phyloP scores from a whole-genome alignment of 2,888 invertebrate genomes.

The Stenodema calcarata region DNA sequence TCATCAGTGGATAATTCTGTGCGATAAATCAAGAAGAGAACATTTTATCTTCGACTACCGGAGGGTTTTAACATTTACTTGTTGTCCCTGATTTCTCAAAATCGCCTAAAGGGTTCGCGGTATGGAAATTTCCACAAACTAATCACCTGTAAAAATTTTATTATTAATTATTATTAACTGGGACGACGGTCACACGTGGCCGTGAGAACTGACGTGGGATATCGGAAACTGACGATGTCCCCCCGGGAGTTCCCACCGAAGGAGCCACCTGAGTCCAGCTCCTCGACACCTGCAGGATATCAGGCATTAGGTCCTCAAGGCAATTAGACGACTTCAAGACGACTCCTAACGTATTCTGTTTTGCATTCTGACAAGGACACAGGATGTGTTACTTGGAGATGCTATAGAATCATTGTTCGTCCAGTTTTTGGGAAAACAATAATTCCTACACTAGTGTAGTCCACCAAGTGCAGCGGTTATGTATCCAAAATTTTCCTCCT shows the following conservation, averaged over 20 bases:
- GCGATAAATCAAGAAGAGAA: too few relatives aligned
- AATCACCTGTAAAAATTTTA: too few relatives aligned
- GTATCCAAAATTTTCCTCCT: too few relatives aligned
- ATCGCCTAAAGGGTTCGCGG: too few relatives aligned
- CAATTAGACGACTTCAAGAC: conserved; percentile 21
- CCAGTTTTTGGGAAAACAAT: not conserved
- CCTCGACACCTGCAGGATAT: conserved; percentile 32
- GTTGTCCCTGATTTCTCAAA: too few relatives aligned
- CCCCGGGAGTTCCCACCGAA: not conserved
- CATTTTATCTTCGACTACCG: too few relatives aligned
- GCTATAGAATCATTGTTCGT: not conserved
- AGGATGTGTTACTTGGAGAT: not conserved
- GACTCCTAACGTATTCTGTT: conserved; percentile 25
- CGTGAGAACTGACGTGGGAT: not conserved
- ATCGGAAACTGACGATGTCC: not conserved
- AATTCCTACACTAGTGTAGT: too few relatives aligned
- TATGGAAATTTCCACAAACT: too few relatives aligned
- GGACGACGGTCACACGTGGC: not conserved
- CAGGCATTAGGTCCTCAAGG: conserved; percentile 23
- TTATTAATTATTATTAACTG: too few relatives aligned
- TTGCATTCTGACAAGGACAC: conserved; percentile 23
- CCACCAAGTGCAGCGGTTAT: too few relatives aligned
- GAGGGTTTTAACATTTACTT: too few relatives aligned
- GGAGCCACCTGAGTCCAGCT: not conserved
- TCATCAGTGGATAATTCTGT: too few relatives aligned